Evolutionary conservation across 2,113 vertebrate species (phyloP).

Genomic region (Hipposideros armiger): DNA sequence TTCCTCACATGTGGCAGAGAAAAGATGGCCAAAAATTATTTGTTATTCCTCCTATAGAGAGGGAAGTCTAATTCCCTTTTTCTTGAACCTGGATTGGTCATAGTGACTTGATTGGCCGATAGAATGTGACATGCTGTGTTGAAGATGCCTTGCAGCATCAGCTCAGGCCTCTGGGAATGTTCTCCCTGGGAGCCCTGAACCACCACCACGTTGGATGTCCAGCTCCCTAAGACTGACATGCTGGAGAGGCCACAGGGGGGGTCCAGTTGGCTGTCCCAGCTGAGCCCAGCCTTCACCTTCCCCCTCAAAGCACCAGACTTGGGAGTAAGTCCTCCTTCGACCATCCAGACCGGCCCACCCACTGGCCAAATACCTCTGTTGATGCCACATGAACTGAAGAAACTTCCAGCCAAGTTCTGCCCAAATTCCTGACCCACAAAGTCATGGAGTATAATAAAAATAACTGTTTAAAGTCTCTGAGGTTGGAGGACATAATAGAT

Average conservation of each 20-base stretch:
- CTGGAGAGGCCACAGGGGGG: background rate
- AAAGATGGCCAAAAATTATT: background rate
- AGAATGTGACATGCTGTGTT: background rate
- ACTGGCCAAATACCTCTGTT: background rate
- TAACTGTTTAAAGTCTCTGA: background rate
- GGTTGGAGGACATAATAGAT: background rate
- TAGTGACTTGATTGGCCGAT: background rate
- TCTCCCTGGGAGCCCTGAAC: background rate
- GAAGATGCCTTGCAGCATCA: background rate
- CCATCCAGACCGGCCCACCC: background rate
- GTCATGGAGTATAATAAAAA: background rate
- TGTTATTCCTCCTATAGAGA: background rate
- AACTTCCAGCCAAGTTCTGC: background rate
- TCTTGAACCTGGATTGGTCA: background rate
- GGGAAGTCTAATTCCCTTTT: background rate
- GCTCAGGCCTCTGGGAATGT: background rate
- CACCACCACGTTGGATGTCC: fast-evolving
- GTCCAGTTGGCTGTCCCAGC: background rate
- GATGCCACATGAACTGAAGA: background rate
- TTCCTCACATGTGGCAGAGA: background rate
- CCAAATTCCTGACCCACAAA: background rate
- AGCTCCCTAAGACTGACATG: background rate
- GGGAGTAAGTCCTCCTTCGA: background rate
- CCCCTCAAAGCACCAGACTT: background rate
- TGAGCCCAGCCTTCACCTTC: background rate